phyloP scores from a whole-genome alignment of 2,797 vertebrate genomes.

The Nothura maculosa region DNA sequence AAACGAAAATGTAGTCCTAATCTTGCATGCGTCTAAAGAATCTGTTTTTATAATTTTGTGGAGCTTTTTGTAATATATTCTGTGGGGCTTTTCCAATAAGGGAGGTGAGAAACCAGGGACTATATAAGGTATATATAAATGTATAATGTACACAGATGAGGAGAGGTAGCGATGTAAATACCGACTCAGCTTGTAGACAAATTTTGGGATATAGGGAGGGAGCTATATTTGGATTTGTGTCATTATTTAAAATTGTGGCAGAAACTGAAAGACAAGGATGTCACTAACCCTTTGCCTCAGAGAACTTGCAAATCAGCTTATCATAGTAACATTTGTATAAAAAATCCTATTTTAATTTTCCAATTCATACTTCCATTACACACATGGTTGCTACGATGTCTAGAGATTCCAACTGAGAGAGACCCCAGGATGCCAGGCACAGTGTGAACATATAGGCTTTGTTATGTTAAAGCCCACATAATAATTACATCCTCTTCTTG shows the following conservation, averaged over 20 bases:
- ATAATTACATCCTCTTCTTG: conserved; percentile 24
- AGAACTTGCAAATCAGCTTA: background rate
- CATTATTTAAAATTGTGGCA: background rate
- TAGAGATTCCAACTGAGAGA: background rate
- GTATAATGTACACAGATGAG: background rate
- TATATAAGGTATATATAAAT: background rate
- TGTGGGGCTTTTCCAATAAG: background rate
- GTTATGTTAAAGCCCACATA: conserved; percentile 34
- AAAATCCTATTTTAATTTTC: background rate
- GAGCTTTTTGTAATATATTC: background rate
- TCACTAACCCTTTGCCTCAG: background rate
- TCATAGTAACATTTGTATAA: background rate
- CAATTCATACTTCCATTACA: background rate
- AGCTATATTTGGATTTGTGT: background rate
- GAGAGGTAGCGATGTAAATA: background rate
- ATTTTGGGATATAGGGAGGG: background rate
- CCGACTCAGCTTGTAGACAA: background rate
- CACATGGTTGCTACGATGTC: background rate
- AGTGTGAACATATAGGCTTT: conserved; percentile 12
- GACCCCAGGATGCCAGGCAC: background rate
- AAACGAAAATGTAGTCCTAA: background rate
- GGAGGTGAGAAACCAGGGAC: background rate
- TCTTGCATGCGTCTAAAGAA: background rate
- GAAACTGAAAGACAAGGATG: background rate
- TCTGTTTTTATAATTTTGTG: background rate